A percentile compares a stretch with the other conserved stretches of the same genome.
Evolutionary conservation across 2,113 vertebrate species (phyloP).

Genomic region (Pogonocichla stellata): DNA sequence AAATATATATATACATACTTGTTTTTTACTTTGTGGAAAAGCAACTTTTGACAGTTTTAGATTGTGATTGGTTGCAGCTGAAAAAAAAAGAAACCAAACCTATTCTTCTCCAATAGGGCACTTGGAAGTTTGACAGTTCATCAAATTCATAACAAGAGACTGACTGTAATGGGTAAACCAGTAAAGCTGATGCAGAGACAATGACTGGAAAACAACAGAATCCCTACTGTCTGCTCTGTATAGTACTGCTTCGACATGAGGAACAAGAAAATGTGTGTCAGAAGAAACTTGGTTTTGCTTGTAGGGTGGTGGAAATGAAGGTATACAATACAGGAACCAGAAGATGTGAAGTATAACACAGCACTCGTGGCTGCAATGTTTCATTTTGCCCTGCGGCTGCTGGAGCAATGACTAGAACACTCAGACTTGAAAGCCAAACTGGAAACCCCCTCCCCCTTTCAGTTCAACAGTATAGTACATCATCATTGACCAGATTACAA

Average conservation of each 20-base stretch:
- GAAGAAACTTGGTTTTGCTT: background rate
- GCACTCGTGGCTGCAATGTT: background rate
- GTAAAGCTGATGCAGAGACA: background rate
- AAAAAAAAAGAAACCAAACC: background rate
- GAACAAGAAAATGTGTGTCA: background rate
- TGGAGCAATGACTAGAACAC: background rate
- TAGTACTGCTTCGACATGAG: background rate
- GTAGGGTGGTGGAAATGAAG: background rate
- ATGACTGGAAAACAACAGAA: background rate
- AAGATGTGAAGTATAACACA: background rate
- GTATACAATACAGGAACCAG: background rate
- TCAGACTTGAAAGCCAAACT: background rate
- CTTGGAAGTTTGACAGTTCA: background rate
- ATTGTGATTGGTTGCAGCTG: background rate
- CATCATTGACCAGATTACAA: background rate
- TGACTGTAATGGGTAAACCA: background rate
- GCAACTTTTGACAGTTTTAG: conserved; percentile 22
- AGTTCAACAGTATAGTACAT: background rate
- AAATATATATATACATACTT: conserved; percentile 52
- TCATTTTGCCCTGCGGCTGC: background rate
- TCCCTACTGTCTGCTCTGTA: background rate
- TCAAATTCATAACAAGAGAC: background rate
- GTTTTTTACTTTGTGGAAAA: conserved; percentile 45
- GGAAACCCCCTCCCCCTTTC: background rate
- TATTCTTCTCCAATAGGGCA: background rate